Evolutionary conservation across 2,888 invertebrate genomes (phyloP), one percentile per base, ranked within the genome.

Genomic region (Stictocephala bisonia): DNA sequence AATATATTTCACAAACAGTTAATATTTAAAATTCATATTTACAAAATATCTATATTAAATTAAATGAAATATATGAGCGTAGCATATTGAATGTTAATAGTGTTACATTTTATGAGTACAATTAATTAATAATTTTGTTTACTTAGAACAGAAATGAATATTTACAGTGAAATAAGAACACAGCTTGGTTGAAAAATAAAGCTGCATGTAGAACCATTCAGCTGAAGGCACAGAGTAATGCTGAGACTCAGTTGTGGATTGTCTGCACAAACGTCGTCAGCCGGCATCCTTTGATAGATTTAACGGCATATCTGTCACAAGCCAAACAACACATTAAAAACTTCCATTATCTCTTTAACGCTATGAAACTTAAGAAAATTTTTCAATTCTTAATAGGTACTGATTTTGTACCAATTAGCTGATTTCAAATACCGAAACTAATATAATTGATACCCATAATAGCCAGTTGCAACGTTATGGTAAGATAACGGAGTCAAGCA

Each of bases 271-370:
- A 35, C 24, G 44, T 20, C 44, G 72, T 87, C 86, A 88, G 84
- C 88, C 87, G 82, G 87, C 87, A 88, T 94, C 93, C 88, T 94
- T 94, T 83, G 94, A 94, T 87, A 94, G 88, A 87, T 94, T 94
- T 85, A 94, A 87, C 85, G 94, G 94, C 89, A 93, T 91, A 92
- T 94, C 94, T 94, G 89, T 74, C 90, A 90, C 77, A 77, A 78
- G 80, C 81, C 76, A 77, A 79, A 77, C 58, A 66, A 74, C 9
- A 74, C n/a, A n/a, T n/a, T n/a, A n/a, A n/a, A n/a, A n/a, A n/a
- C n/a, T n/a, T n/a, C n/a, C n/a, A n/a, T n/a, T n/a, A n/a, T n/a
- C n/a, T n/a, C n/a, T n/a, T n/a, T n/a, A n/a, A n/a, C n/a, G n/a
- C n/a, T n/a, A n/a, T n/a, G n/a, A n/a, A n/a, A n/a, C n/a, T n/a